Base-by-base conservation (phyloP, 2,888 invertebrate species). In the Dasypogon diadema region DNA sequence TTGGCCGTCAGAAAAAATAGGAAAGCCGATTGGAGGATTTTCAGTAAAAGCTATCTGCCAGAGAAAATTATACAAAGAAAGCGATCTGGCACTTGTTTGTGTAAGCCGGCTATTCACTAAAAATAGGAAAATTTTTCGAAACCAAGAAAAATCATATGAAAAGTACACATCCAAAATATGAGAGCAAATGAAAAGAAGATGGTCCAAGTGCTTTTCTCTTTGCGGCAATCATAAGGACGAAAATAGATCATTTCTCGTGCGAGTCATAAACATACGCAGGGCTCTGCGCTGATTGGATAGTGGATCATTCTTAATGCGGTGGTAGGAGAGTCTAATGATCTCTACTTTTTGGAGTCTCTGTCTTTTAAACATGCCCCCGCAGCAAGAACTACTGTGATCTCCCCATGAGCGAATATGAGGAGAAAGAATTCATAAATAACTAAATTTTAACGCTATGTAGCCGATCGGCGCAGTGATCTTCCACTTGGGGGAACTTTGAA, bases 201-300 rank as follows among this genome's bases (percentile, higher is more conserved):
- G 26, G 22, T 22, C 24, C 46, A 48, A 22, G 6, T n/a, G 46
- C 14, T 70, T 70, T 54, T 14, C 70, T 70, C 51, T 70, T 18
- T 30, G 70, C 70, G 65, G 70, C 54, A 54, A 70, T 54, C 54
- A 22, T 54, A 70, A 70, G 70, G 51, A 70, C 70, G 54, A 70
- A 70, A 70, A 70, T 70, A 70, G 70, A 70, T 70, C 30, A 16
- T 18, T 34, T 16, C 54, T 70, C 24, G 65, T 26, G 65, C 54
- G 54, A 51, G 42, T 54, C 30, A 30, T 30, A 30, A 70, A 70
- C 30, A 70, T 54, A 30, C 46, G 70, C 51, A 30, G 70, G 51
- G 54, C 14, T 22, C 34, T 12, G 34, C 18, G 51, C 21, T 70
- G 70, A 70, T 70, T 70, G 70, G 54, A n/a, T 30, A 54, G 18